Base-by-base conservation (phyloP, 2,888 invertebrate species). In the Sceliomorpha sp. region DNA sequence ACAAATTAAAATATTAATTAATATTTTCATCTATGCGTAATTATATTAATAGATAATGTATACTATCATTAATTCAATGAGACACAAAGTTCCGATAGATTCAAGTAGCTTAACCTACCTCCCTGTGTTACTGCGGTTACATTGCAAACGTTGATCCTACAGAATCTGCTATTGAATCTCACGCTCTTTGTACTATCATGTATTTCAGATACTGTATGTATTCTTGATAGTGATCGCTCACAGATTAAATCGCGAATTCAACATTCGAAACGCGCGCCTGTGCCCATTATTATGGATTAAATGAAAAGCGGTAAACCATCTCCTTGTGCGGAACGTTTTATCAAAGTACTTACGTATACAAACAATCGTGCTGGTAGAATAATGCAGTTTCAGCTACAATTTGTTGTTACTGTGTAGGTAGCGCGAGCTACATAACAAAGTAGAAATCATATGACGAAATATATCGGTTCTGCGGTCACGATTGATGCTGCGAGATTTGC, bases 241-340 rank as follows among this genome's bases (percentile, higher is more conserved):
- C 58, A 37, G 48, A 58, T 58, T 58, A 58, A 58, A 58, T 58
- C 47, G 47, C 48, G 40, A 37, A 39, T 31, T 47, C 31, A 47
- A 45, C 39, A 31, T 32, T 10, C 15, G 34, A 56, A 7, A 40
- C 40, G 39, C 48, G 32, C 56, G 45, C 45, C 45, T 56, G 36
- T 56, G 37, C 37, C 2, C 45, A 10, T 31, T 20, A 5, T 7
- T 34, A 20, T 47, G 31, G 29, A 39, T 47, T 15, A 32, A 29
- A 48, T 58, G 31, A 39, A 48, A 4, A 20, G 3, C 2, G 20
- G 5, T 20, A 20, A 4, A 20, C 20, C 5, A 20, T 20, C 20
- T 20, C 2, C 20, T 20, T 20, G 2, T 20, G 20, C 20, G 3
- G 5, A 20, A 20, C 20, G 5, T 20, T 20, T 20, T 24, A 2